Evolutionary conservation across 2,797 vertebrate genomes (phyloP), one percentile per base, ranked within the genome.

Genomic region (Serranus cabrilla): DNA sequence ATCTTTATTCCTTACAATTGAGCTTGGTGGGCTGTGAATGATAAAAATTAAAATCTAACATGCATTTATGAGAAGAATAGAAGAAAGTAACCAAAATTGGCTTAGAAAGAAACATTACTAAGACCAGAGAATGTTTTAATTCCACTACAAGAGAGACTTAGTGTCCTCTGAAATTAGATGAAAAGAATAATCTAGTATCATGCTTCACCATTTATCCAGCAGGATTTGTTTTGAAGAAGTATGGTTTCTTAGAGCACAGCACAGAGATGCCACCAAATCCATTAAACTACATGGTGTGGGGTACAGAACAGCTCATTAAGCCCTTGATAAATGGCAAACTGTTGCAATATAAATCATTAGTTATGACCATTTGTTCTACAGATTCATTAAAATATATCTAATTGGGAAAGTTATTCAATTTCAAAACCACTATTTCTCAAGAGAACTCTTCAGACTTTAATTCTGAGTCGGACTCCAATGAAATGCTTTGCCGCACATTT

Each of bases 261-360:
- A 73, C 2, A 43, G n/a, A 66, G 17, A 56, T 50, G 46, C 31
- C 42, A 43, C 56, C 23, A 66, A 74, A 40, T 6, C n/a, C 31
- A 46, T 75, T 56, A 40, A 23, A 60, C 23, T 37, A 21, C 18
- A 45, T 46, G 31, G 14, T 62, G 45, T 65, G 46, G 11, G 16
- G 4, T 25, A 56, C 18, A 37, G 60, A 68, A 23, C 1, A 47
- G 51, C 62, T 78, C 45, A 83, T 81, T 55, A 74, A 74, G 51
- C n/a, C 42, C 4, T 42, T 54, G 51, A 76, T 58, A 34, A 64
- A 68, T 66, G 43, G 14, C 37, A 59, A 70, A 50, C 31, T 56
- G 52, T 60, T 72, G 46, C 18, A 37, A 67, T 11, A 72, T 50
- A 76, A 74, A 50, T 60, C 17, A 42, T 3, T 65, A 31, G 16